These are phyloP conservation scores for Anguilla rostrata DNA, from an alignment of 2,113 vertebrate species.

Conservation along the genomic window DNA sequence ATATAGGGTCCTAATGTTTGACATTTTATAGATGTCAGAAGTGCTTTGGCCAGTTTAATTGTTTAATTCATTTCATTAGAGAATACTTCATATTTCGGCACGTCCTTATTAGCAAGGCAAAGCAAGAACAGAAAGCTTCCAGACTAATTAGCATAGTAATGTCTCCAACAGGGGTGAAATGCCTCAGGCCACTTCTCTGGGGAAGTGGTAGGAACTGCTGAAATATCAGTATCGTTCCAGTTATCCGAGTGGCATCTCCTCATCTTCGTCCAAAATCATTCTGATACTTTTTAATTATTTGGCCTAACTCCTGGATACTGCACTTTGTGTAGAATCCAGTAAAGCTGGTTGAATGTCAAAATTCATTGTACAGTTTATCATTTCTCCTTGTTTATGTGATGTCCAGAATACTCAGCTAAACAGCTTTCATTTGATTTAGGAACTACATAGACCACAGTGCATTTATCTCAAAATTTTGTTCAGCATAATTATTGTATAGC, in stretches of 20 bases:
- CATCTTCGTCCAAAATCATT: neutral
- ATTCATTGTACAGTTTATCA: neutral
- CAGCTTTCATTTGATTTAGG: neutral
- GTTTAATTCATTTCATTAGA: conserved; percentile 20
- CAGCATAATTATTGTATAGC: too few relatives aligned
- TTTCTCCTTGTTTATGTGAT: neutral
- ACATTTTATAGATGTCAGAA: neutral
- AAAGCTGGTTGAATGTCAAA: neutral
- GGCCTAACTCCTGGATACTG: neutral
- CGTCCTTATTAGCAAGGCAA: conserved; percentile 6
- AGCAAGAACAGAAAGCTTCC: conserved; percentile 1
- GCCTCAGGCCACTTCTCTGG: neutral
- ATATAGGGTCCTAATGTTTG: neutral
- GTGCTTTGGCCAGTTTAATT: neutral
- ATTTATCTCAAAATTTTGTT: too few relatives aligned
- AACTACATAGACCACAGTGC: too few relatives aligned
- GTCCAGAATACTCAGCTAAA: neutral
- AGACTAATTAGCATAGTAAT: conserved; percentile 18
- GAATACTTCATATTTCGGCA: conserved; percentile 19
- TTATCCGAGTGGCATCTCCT: neutral
- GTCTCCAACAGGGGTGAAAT: neutral
- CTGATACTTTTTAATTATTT: neutral
- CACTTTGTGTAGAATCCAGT: neutral
- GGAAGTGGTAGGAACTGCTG: neutral
- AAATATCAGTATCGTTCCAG: neutral